Evolutionary conservation across 2,888 invertebrate genomes (phyloP).

Genomic region (Oligia strigilis): DNA sequence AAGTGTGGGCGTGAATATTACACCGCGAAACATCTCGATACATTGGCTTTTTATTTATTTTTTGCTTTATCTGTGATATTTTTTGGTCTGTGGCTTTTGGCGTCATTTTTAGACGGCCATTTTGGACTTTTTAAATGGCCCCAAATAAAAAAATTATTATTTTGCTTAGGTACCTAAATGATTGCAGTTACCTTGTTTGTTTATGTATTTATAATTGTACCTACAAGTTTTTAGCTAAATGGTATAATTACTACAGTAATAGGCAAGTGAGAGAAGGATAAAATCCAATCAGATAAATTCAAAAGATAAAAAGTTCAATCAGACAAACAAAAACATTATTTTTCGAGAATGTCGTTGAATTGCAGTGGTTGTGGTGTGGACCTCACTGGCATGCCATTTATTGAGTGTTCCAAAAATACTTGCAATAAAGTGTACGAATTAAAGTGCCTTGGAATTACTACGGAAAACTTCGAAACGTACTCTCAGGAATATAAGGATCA

Average conservation of each 20-base stretch:
- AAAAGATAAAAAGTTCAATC: neutral
- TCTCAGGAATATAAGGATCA: too few relatives aligned
- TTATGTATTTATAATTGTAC: neutral
- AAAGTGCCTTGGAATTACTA: too few relatives aligned
- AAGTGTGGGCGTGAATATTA: constrained; percentile 66
- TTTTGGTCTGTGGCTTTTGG: constrained; percentile 50
- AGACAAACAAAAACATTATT: neutral
- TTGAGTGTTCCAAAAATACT: too few relatives aligned
- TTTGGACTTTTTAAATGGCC: constrained; percentile 26
- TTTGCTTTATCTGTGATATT: constrained; percentile 45
- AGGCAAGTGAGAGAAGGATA: neutral
- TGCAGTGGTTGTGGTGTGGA: too few relatives aligned
- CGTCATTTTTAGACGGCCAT: constrained; percentile 21
- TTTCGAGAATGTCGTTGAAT: too few relatives aligned
- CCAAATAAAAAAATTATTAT: neutral
- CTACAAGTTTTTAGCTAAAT: neutral
- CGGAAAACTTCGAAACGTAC: too few relatives aligned
- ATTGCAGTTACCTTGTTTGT: neutral
- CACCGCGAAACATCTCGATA: constrained; percentile 58
- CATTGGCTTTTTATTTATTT: constrained; percentile 57
- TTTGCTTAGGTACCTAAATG: constrained; percentile 1
- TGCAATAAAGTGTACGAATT: too few relatives aligned
- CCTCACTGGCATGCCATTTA: too few relatives aligned
- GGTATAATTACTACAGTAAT: neutral
- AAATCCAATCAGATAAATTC: neutral